These are phyloP conservation scores for Cantharis flavilabris DNA, from an alignment of 2,888 invertebrate genomes.

Conservation along the genomic window DNA sequence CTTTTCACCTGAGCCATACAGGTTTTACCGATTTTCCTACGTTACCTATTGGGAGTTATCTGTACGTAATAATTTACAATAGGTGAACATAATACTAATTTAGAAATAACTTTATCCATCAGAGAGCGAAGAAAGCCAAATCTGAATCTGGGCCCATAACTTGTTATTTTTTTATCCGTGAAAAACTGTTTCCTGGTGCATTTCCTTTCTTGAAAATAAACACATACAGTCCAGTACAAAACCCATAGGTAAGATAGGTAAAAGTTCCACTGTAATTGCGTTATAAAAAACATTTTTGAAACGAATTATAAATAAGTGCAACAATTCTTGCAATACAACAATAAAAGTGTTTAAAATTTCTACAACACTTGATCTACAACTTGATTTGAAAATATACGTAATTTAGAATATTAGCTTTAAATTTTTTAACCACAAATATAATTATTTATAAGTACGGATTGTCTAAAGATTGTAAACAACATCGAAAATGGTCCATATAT, in stretches of 20 bases:
- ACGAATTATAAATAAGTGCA: constrained; percentile 12
- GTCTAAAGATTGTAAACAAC: constrained; percentile 24
- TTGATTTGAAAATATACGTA: constrained; percentile 22
- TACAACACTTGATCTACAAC: constrained; percentile 8
- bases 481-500: constrained; percentile 25
- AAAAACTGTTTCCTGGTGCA: no score
- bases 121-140: no score
- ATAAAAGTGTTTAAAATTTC: constrained; percentile 6
- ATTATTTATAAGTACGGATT: constrained; percentile 17
- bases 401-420: constrained; percentile 27
- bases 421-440: constrained; percentile 19
- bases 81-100: no score
- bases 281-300: background rate
- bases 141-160: no score
- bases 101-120: no score
- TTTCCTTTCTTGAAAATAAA: no score
- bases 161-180: no score
- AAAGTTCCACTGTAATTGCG: background rate
- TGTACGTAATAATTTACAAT: no score
- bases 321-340: constrained; percentile 2
- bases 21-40: no score
- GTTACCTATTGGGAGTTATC: no score
- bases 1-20: no score
- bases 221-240: background rate
- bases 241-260: no score